A percentile compares a stretch with the other conserved stretches of the same genome.
Conservation (phyloP, 2,797 vertebrate species). For the Manis pentadactyla region DNA sequence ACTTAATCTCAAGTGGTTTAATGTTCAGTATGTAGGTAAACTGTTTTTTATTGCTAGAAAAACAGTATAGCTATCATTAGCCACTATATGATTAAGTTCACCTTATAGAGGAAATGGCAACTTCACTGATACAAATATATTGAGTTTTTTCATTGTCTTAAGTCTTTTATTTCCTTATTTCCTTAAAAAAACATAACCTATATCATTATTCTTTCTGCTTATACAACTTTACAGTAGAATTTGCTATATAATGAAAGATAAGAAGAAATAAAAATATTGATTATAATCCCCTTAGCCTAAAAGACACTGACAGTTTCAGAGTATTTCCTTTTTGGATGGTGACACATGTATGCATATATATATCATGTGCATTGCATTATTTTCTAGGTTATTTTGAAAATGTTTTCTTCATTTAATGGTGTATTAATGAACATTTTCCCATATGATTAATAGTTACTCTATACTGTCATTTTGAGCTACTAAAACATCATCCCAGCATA, state of each 20-base stretch:
- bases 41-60: conserved; percentile 41
- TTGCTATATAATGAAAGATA: conserved; percentile 4
- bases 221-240: neutral
- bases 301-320: neutral
- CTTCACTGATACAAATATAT: conserved; percentile 40
- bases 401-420: conserved; percentile 57
- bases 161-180: neutral
- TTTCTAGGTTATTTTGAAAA: conserved; percentile 43
- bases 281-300: neutral
- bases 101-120: neutral
- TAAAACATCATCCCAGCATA: neutral
- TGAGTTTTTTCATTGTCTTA: neutral
- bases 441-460: conserved; percentile 1
- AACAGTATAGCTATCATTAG: neutral
- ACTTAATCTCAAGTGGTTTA: conserved; percentile 32
- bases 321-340: conserved; percentile 14
- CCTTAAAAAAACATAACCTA: neutral
- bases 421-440: neutral
- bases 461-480: conserved; percentile 34
- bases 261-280: conserved; percentile 22
- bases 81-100: conserved; percentile 45
- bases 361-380: neutral
- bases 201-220: conserved; percentile 23
- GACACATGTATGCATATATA: neutral
- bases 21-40: neutral